Evolutionary conservation across 2,113 vertebrate genomes (phyloP), one percentile per base, ranked within the genome.

Genomic region (Andinoacara biseriatus): DNA sequence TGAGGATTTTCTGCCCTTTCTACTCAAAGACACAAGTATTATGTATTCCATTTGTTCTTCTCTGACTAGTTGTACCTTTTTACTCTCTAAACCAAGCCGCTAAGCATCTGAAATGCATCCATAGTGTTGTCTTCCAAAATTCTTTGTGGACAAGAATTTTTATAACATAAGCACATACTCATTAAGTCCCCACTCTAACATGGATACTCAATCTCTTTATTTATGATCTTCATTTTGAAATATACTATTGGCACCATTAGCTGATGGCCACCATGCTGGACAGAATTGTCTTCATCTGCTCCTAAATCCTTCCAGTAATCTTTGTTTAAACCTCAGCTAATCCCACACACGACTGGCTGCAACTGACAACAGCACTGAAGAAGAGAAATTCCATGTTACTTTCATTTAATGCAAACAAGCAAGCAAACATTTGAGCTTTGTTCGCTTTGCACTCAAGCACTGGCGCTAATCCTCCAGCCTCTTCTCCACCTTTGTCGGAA

Each of bases 301-400:
- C 49, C 43, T 59, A 91, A 91, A 86, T 85, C 86, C 61, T 60
- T 86, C 40, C n/a, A 54, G 40, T 92, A 91, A 93, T 90, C 88
- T 89, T 74, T 79, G 76, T 62, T 87, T 83, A 85, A 91, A 89
- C 82, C 65, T 61, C 65, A 87, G 86, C 84, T 93, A 85, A 91
- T 91, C 86, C 83, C 63, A 31, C 63, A 61, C 78, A 87, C 76
- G 57, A 74, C 80, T 83, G 61, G 56, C 61, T 56, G 67, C 54
- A 49, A 56, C 22, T 40, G 31, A 46, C 76, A 58, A 38, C 26
- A 57, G 17, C 76, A 59, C 26, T 46, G 17, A 83, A 78, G 56
- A 74, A 22, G 8, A 80, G 7, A 65, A 10, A 29, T 83, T 29
- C 82, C 38, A 78, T 40, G n/a, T 74, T 40, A 17, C 15, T 85